phyloP scores from a whole-genome alignment of 2,888 invertebrate genomes.

The Parascotia fuliginaria region DNA sequence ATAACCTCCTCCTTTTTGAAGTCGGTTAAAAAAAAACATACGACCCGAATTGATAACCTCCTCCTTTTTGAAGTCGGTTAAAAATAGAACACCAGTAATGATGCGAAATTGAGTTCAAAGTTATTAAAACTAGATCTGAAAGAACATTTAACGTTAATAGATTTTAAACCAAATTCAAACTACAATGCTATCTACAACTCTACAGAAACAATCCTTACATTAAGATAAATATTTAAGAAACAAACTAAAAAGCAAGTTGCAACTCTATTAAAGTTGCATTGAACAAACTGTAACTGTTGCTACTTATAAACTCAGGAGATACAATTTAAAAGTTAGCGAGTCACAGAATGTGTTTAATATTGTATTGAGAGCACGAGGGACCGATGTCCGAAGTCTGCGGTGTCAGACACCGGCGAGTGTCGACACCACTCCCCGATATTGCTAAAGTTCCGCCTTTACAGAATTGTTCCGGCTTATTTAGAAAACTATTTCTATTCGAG shows the following conservation, averaged over 20 bases:
- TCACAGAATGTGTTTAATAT: constrained; percentile 44
- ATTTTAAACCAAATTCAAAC: no score
- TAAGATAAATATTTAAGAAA: not conserved
- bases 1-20: no score
- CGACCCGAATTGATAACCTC: no score
- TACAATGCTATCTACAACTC: no score
- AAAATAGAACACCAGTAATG: no score
- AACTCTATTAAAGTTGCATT: not conserved
- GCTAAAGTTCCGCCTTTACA: constrained; percentile 49
- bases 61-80: no score
- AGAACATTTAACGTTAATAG: no score
- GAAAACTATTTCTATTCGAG: constrained; percentile 43
- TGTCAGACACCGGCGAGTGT: constrained; percentile 17
- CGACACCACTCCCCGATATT: constrained; percentile 50
- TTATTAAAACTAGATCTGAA: no score
- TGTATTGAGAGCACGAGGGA: constrained; percentile 45
- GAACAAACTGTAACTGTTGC: constrained; percentile 1
- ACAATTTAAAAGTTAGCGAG: constrained; percentile 15
- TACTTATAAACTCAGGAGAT: constrained; percentile 1
- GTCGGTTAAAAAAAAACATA: no score
- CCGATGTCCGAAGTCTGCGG: constrained; percentile 30
- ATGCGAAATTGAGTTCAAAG: no score
- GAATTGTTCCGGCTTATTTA: constrained; percentile 43
- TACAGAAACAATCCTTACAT: no score
- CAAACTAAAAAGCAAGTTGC: not conserved